Conservation (phyloP, 1,140 invertebrate species). For the Drosophila sechellia region DNA sequence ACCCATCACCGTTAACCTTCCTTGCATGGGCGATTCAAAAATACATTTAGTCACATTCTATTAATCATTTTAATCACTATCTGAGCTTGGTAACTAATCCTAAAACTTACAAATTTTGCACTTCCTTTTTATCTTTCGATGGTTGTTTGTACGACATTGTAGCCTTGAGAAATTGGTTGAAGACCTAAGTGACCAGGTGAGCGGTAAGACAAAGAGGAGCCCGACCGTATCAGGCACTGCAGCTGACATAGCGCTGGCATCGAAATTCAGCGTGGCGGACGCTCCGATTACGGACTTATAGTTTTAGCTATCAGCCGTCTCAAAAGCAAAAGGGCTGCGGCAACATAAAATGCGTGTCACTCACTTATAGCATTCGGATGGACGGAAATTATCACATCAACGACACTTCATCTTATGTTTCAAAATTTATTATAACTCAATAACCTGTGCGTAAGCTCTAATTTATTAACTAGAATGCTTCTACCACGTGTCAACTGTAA, state of each 20-base stretch:
- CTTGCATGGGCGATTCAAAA: conserved; percentile 29
- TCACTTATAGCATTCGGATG: conserved; percentile 63
- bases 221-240: conserved; percentile 6
- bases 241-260: conserved; percentile 16
- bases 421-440: conserved; percentile 71
- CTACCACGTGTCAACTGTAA: conserved; percentile 14
- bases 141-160: conserved; percentile 31
- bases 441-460: conserved; percentile 53
- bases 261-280: conserved; percentile 67
- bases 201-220: conserved; percentile 48
- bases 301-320: conserved; percentile 61
- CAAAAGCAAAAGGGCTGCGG: background rate
- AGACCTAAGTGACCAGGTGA: conserved; percentile 68
- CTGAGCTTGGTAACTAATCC: conserved; percentile 57
- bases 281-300: conserved; percentile 84
- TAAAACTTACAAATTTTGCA: conserved; percentile 62
- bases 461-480: background rate
- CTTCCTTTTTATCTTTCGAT: conserved; percentile 67
- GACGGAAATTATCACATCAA: conserved; percentile 20
- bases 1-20: conserved; percentile 51
- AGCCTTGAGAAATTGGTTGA: conserved; percentile 84
- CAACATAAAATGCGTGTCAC: conserved; percentile 52
- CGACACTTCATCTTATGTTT: conserved; percentile 58
- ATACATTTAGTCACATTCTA: conserved; percentile 23
- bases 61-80: conserved; percentile 1